phyloP scores from a whole-genome alignment of 2,113 vertebrate species.

The Mandrillus leucophaeus region DNA sequence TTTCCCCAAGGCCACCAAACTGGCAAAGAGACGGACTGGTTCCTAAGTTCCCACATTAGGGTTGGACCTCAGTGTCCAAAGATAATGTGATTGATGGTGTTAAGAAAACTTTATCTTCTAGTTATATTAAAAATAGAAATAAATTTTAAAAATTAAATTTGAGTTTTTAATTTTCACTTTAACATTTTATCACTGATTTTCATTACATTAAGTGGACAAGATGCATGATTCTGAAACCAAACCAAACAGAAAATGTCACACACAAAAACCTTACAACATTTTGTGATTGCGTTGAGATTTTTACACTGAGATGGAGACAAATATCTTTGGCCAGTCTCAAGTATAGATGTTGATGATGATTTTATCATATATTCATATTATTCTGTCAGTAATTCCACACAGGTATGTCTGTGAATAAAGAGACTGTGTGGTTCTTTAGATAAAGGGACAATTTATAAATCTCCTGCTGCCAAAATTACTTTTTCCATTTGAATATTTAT shows the following conservation, averaged over 20 bases:
- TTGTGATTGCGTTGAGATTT: background rate
- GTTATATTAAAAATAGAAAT: background rate
- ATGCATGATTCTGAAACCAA: background rate
- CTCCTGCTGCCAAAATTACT: background rate
- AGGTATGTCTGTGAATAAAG: background rate
- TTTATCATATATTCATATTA: background rate
- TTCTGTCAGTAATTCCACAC: background rate
- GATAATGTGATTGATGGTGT: background rate
- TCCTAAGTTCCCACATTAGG: background rate
- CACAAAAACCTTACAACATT: background rate
- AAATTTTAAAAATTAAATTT: background rate
- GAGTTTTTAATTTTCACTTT: background rate
- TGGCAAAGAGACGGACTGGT: background rate
- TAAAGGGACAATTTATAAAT: background rate
- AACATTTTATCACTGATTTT: background rate
- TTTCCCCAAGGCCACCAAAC: background rate
- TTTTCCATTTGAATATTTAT: background rate
- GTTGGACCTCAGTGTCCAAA: background rate
- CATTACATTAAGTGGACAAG: background rate
- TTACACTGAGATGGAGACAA: background rate
- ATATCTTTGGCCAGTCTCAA: background rate
- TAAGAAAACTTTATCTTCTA: background rate
- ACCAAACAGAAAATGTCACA: background rate
- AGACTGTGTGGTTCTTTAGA: background rate
- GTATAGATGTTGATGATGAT: background rate